phyloP scores from a whole-genome alignment of 2,113 vertebrate species.

The Semicossyphus pulcher region DNA sequence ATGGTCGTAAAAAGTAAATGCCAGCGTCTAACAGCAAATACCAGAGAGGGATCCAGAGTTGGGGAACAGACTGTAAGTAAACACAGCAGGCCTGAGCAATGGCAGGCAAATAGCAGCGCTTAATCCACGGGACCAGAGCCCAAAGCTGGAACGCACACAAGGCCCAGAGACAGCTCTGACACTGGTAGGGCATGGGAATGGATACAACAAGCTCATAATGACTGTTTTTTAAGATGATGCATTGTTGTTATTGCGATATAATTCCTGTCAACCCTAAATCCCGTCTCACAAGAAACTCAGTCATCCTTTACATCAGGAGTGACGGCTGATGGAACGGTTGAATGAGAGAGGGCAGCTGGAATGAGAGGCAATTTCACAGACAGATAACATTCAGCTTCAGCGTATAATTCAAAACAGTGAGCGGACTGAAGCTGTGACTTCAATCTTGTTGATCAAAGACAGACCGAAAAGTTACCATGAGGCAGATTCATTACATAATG shows the following conservation, averaged over 20 bases:
- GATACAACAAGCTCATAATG: constrained; percentile 30
- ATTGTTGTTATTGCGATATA: constrained; percentile 26
- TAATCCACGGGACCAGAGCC: constrained; percentile 37
- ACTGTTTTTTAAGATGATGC: constrained; percentile 44
- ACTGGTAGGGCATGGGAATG: constrained; percentile 66
- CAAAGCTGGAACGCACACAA: constrained; percentile 25
- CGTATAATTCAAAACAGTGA: constrained; percentile 31
- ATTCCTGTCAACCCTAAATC: constrained; percentile 28
- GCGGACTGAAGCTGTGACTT: not conserved
- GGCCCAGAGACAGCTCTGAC: constrained; percentile 33
- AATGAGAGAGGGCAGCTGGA: constrained; percentile 3
- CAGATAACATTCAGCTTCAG: constrained; percentile 8
- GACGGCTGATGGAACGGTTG: constrained; percentile 21
- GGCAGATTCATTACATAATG: constrained; percentile 24
- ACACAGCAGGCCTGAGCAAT: constrained; percentile 48
- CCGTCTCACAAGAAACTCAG: constrained; percentile 17
- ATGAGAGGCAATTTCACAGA: constrained; percentile 14
- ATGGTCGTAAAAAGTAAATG: constrained; percentile 22
- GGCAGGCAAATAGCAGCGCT: constrained; percentile 40
- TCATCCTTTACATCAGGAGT: constrained; percentile 25
- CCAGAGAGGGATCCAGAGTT: constrained; percentile 46
- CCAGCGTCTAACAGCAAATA: constrained; percentile 41
- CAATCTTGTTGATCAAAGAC: constrained; percentile 36
- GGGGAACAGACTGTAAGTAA: constrained; percentile 60
- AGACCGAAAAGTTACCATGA: constrained; percentile 31